Evolutionary conservation across 2,888 invertebrate species (phyloP).

Genomic region (Epicampocera succincta): DNA sequence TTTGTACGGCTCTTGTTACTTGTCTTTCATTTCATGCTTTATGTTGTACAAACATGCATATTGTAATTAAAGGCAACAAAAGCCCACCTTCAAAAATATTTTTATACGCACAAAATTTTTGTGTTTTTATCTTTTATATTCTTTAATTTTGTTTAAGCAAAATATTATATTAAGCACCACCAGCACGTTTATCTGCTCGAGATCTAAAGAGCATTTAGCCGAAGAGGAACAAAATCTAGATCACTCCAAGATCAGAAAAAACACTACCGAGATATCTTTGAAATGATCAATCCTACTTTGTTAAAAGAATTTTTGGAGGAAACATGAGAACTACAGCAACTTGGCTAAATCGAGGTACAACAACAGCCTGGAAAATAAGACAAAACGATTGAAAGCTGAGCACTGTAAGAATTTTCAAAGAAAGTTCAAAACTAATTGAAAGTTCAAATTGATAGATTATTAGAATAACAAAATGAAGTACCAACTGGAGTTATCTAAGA

Average conservation of each 20-base stretch:
- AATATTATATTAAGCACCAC: conserved; percentile 52
- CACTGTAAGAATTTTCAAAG: conserved; percentile 6
- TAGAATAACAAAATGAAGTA: no score
- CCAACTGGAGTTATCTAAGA: no score
- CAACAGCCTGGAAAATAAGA: conserved; percentile 19
- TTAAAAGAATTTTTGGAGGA: conserved; percentile 33
- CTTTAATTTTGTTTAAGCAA: conserved; percentile 50
- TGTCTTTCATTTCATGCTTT: conserved; percentile 70
- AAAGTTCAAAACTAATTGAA: neutral
- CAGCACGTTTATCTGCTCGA: conserved; percentile 62
- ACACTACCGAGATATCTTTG: conserved; percentile 52
- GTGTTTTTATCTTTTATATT: conserved; percentile 38
- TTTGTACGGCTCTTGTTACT: conserved; percentile 69
- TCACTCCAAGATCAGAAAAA: conserved; percentile 63
- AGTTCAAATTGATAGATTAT: no score
- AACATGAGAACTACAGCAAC: conserved; percentile 64
- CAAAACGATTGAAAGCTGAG: neutral
- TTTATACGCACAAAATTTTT: conserved; percentile 52
- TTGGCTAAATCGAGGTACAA: conserved; percentile 28
- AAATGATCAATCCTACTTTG: conserved; percentile 67
- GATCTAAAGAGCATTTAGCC: conserved; percentile 67
- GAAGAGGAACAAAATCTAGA: conserved; percentile 58
- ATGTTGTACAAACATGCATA: conserved; percentile 67
- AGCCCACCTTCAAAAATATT: conserved; percentile 66
- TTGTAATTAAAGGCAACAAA: conserved; percentile 70